Conservation (phyloP, 30 jellyfish, hydroid and myxozoan genomes). For the Sanderia malayensis region DNA sequence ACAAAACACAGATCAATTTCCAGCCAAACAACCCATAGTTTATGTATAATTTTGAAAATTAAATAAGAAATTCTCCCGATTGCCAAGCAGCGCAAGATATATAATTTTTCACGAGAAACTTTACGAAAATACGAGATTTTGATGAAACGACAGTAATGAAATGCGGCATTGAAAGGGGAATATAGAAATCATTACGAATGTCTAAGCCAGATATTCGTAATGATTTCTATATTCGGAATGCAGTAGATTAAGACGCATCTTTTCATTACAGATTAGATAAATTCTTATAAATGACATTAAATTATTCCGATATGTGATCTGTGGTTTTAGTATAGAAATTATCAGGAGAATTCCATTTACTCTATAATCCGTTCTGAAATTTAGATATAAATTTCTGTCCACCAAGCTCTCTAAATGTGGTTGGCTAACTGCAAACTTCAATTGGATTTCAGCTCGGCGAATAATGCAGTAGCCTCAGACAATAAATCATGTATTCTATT, state of each 20-base stretch:
- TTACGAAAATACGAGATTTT: too few relatives aligned
- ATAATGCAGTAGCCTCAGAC: neutral
- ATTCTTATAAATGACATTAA: neutral
- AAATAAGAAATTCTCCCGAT: too few relatives aligned
- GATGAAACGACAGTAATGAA: too few relatives aligned
- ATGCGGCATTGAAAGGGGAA: too few relatives aligned
- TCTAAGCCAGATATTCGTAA: too few relatives aligned
- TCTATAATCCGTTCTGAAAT: neutral
- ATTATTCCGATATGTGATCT: constrained; percentile 7
- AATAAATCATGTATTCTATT: neutral
- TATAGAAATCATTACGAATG: too few relatives aligned
- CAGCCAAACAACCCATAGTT: too few relatives aligned
- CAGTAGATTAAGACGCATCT: constrained; percentile 1
- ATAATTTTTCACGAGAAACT: too few relatives aligned
- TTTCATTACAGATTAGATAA: constrained; percentile 3
- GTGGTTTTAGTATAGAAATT: constrained; percentile 2
- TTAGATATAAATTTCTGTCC: neutral
- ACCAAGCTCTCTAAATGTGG: neutral
- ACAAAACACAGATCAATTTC: too few relatives aligned
- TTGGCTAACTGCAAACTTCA: neutral
- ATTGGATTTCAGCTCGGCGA: neutral
- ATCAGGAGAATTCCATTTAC: neutral
- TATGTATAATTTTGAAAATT: too few relatives aligned
- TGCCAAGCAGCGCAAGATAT: too few relatives aligned
- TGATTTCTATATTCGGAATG: neutral